phyloP scores from a whole-genome alignment of 2,113 vertebrate species.

The Clarias batrachus region DNA sequence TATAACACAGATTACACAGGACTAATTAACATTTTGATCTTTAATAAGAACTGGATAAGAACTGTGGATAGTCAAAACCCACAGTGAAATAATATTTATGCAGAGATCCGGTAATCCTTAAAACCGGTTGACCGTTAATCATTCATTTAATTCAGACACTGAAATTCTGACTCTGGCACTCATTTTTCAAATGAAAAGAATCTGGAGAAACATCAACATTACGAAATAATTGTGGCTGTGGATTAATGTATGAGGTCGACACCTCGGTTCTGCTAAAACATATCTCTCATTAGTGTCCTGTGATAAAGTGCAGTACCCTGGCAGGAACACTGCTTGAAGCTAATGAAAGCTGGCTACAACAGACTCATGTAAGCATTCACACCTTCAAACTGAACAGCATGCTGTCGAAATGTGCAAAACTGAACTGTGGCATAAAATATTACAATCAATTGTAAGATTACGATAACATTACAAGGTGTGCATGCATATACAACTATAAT shows the following conservation, averaged over 20 bases:
- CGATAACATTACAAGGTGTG: too few species aligned
- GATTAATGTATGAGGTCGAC: slow-evolving; percentile 66
- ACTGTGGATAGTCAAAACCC: neutral
- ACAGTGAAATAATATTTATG: neutral
- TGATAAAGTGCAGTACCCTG: slow-evolving; percentile 64
- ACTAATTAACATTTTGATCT: neutral
- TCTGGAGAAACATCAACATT: slow-evolving; percentile 68
- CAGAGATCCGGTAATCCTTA: neutral
- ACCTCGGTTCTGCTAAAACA: slow-evolving; percentile 56
- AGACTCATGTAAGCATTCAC: slow-evolving; percentile 30
- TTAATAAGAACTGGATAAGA: neutral
- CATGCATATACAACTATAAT: too few species aligned
- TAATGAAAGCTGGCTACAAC: slow-evolving; percentile 63
- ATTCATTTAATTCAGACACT: slow-evolving; percentile 43
- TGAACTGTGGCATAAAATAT: neutral
- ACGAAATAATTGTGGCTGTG: slow-evolving; percentile 70
- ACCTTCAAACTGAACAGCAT: neutral
- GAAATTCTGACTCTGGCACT: slow-evolving; percentile 60
- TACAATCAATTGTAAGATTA: neutral
- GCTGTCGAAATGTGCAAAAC: neutral
- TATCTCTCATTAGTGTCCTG: slow-evolving; percentile 67
- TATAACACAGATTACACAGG: neutral
- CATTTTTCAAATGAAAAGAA: slow-evolving; percentile 70
- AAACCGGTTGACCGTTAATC: slow-evolving; percentile 19
- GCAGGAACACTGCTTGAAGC: slow-evolving; percentile 54